Evolutionary conservation across 2,797 vertebrate genomes (phyloP).

Genomic region (Melanotaenia nigrans): DNA sequence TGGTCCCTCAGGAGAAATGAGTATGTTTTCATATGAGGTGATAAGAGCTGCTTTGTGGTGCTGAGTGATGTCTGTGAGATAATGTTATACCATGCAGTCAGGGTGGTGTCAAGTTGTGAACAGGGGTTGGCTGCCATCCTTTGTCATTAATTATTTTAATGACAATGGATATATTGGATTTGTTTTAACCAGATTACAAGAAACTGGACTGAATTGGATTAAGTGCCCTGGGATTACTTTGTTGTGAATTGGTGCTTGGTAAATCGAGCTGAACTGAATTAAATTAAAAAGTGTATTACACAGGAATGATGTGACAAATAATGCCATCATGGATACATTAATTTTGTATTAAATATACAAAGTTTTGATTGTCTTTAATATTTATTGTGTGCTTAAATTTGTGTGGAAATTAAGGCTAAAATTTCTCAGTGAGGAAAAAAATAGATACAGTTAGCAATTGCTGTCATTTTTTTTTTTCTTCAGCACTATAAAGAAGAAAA

Average conservation of each 20-base stretch:
- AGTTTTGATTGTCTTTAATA: neutral
- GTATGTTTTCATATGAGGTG: slow-evolving; percentile 38
- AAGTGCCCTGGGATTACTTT: neutral
- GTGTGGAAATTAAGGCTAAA: neutral
- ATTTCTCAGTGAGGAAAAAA: neutral
- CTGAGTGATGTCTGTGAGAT: slow-evolving; percentile 33
- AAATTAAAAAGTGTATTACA: neutral
- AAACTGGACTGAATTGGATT: neutral
- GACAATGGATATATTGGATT: too few species aligned
- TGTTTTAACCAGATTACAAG: neutral
- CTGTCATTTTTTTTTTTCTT: neutral
- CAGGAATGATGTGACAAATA: neutral
- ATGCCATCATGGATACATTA: neutral
- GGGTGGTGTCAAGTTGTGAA: slow-evolving; percentile 18
- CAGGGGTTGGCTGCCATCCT: slow-evolving; percentile 5
- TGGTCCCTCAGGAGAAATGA: slow-evolving; percentile 54
- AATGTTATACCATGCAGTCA: slow-evolving; percentile 33
- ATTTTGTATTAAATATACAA: neutral
- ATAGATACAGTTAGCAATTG: neutral
- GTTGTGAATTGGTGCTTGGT: neutral
- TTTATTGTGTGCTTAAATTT: slow-evolving; percentile 1
- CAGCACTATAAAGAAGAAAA: slow-evolving; percentile 12
- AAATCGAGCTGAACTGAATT: too few species aligned
- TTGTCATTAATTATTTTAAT: neutral
- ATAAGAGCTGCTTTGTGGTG: slow-evolving; percentile 34